Base-by-base conservation (phyloP, 2,113 vertebrate genomes). In the Saimiri boliviensis region DNA sequence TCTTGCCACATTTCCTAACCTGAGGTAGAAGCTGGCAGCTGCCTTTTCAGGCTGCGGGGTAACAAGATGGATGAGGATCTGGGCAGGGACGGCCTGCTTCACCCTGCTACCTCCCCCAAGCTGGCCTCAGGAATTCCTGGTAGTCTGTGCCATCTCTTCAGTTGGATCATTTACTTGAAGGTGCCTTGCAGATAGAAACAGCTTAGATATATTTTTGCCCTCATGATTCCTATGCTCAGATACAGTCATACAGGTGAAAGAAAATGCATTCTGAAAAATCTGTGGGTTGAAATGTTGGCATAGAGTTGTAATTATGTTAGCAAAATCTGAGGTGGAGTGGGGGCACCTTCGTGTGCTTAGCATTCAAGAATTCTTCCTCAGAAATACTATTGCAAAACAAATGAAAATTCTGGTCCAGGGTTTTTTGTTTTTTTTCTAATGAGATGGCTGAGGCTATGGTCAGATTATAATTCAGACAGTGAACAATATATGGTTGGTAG, bases 251-350 rank as follows among this genome's bases (percentile, higher is more conserved):
- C 8, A 92, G 77, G 56, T 66, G 42, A 68, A 40, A 83, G 6
- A 83, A 23, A 88, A 56, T 76, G 32, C 60, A 30, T 89, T 88
- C 54, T 63, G 32, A 94, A 88, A 76, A 76, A 74, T 84, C 30
- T n/a, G 8, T 80, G 63, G 76, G 77, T 80, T 97, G 82, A 56
- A 77, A 85, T 47, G 45, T 80, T 80, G 70, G 76, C 58, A 92
- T 52, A n/a, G 40, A 92, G 20, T 54, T 49, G 9, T 70, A 60
- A 91, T 27, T 40, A 11, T 92, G 27, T 35, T 45, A 83, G 70
- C 63, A 80, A 84, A 79, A 5, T 87, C 11, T 3, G 70, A 90
- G 70, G 54, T 32, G 0, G 10, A 82, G 27, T 86, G 14, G 7
- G 6, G 19, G 21, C 7, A 63, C 32, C 63, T 84, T 80, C 25